Conservation (phyloP, 2,113 vertebrate genomes). For the Thalassarche chlororhynchos region DNA sequence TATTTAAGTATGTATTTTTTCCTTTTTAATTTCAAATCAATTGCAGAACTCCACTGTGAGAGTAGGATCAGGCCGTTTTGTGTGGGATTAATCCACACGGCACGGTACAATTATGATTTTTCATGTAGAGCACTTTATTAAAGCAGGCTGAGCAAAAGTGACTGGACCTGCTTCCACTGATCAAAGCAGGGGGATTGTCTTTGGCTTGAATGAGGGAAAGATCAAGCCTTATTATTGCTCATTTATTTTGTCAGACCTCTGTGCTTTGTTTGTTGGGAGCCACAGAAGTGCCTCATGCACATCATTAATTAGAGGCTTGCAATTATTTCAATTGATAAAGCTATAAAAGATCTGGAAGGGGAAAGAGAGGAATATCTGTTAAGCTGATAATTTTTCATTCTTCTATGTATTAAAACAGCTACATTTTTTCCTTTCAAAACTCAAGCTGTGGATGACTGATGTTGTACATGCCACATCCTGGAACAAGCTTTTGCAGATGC, state of each 20-base stretch:
- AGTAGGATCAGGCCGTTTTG: not conserved
- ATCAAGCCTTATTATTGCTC: not conserved
- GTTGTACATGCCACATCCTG: not conserved
- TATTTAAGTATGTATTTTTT: not conserved
- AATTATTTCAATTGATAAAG: not conserved
- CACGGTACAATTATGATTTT: not conserved
- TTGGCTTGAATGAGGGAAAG: not conserved
- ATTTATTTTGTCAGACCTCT: not conserved
- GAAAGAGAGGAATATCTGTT: not conserved
- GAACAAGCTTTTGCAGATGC: not conserved
- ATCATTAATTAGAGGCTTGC: not conserved
- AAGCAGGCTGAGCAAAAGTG: not conserved
- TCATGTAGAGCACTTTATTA: not conserved
- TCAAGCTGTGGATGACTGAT: not conserved
- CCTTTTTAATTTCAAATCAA: not conserved
- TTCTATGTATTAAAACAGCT: not conserved
- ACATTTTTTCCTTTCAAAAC: not conserved
- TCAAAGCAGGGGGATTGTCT: not conserved
- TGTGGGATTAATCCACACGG: not conserved
- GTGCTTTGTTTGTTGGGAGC: not conserved
- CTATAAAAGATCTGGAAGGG: not conserved
- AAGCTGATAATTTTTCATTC: not conserved
- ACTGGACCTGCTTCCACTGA: not conserved
- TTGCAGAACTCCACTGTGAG: not conserved
- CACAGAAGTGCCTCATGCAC: not conserved